phyloP scores from a whole-genome alignment of 2,797 vertebrate genomes.

The Podargus strigoides region DNA sequence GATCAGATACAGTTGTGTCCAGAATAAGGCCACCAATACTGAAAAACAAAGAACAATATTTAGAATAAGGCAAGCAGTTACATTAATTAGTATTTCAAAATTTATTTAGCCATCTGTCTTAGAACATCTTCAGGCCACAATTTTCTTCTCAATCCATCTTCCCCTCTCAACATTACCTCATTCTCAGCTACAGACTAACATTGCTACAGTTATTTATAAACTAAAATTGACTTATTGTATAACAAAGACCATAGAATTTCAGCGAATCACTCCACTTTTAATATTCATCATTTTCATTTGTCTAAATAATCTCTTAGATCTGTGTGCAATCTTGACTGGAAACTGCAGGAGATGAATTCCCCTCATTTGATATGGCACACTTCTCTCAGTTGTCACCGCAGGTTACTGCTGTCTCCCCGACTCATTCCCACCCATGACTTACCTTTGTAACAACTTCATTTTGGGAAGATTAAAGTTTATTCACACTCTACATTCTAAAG shows the following conservation, averaged over 20 bases:
- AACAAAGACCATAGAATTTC: not conserved
- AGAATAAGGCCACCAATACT: conserved; percentile 97
- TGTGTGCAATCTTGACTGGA: not conserved
- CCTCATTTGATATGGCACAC: not conserved
- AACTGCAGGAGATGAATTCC: not conserved
- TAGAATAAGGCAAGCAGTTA: not conserved
- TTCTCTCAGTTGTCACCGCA: not conserved
- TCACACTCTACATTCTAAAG: not conserved
- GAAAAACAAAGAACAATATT: conserved; percentile 51
- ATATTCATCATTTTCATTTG: not conserved
- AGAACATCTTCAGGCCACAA: not conserved
- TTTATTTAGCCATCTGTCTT: not conserved
- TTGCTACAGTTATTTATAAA: not conserved
- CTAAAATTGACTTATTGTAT: not conserved
- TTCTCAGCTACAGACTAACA: not conserved
- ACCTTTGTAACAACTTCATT: not conserved
- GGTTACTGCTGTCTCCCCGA: not conserved
- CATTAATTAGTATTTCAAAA: not conserved
- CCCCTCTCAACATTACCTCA: not conserved
- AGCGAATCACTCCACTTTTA: not conserved
- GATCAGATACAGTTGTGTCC: conserved; percentile 95
- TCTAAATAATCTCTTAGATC: not conserved
- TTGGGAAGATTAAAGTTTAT: not conserved
- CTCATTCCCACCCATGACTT: not conserved
- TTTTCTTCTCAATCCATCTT: not conserved